Evolutionary conservation across 2,797 vertebrate genomes (phyloP).

Genomic region (Chrysocyon brachyurus): DNA sequence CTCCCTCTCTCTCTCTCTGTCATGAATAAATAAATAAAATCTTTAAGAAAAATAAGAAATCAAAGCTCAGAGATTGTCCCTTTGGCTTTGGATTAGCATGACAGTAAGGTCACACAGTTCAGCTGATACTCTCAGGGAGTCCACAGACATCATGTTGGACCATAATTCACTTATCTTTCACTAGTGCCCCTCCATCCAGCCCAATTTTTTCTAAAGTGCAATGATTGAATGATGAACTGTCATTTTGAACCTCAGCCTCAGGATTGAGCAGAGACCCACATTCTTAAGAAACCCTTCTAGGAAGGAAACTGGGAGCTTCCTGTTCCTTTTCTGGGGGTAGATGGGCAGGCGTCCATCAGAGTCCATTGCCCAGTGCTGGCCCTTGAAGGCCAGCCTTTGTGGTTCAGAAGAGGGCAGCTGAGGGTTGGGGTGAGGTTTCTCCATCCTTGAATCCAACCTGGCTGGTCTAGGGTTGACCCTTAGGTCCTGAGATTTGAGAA

Average conservation of each 20-base stretch:
- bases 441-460: background rate
- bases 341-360: background rate
- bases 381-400: background rate
- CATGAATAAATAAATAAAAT: no score
- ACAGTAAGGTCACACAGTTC: background rate
- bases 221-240: background rate
- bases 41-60: background rate
- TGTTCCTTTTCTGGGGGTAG: background rate
- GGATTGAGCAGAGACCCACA: background rate
- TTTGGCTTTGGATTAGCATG: background rate
- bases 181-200: background rate
- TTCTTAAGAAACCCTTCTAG: background rate
- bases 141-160: no score
- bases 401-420: background rate
- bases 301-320: background rate
- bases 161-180: background rate
- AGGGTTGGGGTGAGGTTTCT: background rate
- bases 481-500: background rate
- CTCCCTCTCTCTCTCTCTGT: no score
- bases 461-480: background rate
- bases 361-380: background rate
- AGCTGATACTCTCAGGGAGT: background rate
- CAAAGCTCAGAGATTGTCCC: background rate
- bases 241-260: background rate
- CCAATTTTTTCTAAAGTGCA: background rate